These are phyloP conservation scores for Drosophila carrolli DNA, from an alignment of 1,140 invertebrate species.

Conservation along the genomic window DNA sequence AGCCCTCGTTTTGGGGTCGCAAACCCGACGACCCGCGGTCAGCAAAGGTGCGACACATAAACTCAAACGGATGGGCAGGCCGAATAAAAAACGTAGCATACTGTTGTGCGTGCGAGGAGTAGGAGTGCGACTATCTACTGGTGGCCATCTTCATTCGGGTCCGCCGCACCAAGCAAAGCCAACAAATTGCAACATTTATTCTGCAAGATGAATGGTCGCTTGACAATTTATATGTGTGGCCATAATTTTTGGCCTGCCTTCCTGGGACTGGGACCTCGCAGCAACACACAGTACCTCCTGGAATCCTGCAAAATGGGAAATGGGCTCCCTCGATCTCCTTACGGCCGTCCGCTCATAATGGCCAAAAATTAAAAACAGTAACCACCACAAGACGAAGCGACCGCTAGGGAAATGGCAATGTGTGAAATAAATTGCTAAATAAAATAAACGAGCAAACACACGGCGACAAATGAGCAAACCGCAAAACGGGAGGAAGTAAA, in stretches of 20 bases:
- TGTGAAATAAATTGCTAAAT: constrained; percentile 83
- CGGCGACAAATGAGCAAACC: constrained; percentile 71
- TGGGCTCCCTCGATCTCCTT: constrained; percentile 38
- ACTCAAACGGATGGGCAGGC: constrained; percentile 48
- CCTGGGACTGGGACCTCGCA: constrained; percentile 33
- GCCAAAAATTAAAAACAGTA: constrained; percentile 83
- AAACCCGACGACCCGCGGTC: constrained; percentile 39
- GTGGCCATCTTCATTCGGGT: constrained; percentile 56
- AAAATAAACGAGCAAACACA: constrained; percentile 78
- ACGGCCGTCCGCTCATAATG: constrained; percentile 70
- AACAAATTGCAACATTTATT: constrained; percentile 84
- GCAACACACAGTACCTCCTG: background rate
- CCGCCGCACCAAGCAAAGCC: constrained; percentile 57
- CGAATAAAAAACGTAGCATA: constrained; percentile 60
- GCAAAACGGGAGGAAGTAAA: constrained; percentile 13
- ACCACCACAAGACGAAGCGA: constrained; percentile 60
- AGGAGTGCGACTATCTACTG: constrained; percentile 51
- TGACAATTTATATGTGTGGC: constrained; percentile 82
- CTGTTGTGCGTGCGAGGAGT: constrained; percentile 56
- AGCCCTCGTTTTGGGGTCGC: constrained; percentile 40
- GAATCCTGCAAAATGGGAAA: constrained; percentile 2
- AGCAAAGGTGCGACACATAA: constrained; percentile 68
- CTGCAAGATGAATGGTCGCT: constrained; percentile 80
- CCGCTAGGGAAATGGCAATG: constrained; percentile 64
- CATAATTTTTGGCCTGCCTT: constrained; percentile 64